Evolutionary conservation across 1,140 invertebrate genomes (phyloP).

Genomic region (Latrodectus geometricus): DNA sequence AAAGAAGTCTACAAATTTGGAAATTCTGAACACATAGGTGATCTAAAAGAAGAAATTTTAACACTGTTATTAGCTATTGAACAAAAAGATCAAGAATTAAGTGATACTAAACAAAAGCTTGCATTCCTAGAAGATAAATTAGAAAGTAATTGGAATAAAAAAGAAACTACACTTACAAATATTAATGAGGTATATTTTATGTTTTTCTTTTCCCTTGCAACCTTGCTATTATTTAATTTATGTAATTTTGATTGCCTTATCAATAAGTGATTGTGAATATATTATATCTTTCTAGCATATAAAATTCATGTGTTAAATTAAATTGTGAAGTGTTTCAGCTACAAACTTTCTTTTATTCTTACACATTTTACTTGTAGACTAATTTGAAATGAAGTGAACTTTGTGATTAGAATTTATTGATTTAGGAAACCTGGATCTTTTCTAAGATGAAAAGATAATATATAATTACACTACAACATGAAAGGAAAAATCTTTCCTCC

Average conservation of each 20-base stretch:
- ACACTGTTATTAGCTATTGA: constrained; percentile 33
- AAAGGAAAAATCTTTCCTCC: no score
- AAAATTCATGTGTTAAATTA: no score
- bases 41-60: constrained; percentile 38
- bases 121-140: background rate
- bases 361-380: no score
- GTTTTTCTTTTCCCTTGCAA: background rate
- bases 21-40: constrained; percentile 12
- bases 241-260: background rate
- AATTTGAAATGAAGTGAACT: no score
- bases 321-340: no score
- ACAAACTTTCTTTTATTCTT: no score
- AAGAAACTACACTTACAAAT: background rate
- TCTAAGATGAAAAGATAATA: no score
- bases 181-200: background rate
- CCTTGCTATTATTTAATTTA: background rate
- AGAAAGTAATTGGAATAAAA: background rate
- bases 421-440: no score
- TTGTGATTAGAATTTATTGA: no score
- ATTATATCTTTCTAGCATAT: no score
- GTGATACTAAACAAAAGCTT: constrained; percentile 7
- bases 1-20: background rate
- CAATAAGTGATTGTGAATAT: background rate
- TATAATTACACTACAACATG: no score
- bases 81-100: constrained; percentile 31